Base-by-base conservation (phyloP, 2,888 invertebrate species). In the Drosophila affinis region DNA sequence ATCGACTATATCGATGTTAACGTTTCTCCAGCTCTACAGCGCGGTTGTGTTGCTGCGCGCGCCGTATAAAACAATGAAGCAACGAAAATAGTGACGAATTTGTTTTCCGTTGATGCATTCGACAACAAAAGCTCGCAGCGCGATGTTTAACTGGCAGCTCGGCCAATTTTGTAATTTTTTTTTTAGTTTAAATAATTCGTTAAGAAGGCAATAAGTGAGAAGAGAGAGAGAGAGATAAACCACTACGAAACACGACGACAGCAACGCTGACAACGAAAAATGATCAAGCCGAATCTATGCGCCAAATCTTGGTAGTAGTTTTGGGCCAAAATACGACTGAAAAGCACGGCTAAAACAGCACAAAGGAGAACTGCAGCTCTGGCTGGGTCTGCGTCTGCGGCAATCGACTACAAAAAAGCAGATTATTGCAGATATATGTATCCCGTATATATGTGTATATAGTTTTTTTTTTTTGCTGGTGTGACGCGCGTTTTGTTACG, bases 161-260 rank as follows among this genome's bases (percentile, higher is more conserved):
- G 60, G 44, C 54, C 51, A 60, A 61, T 55, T 67, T 61, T 56
- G 71, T 68, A 21, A 67, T 67, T 76, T 69, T 71, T 62, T 60
- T 71, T 73, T 69, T 77, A 52, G 58, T 81, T 75, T 69, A 72
- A 83, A 80, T 75, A 75, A 76, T 54, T 67, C 74, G 76, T 77
- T 79, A 78, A 77, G 64, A 62, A 63, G 71, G 59, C 54, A 46
- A 60, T 54, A 62, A 52, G 52, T 29, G 29, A 29, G 29, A 3
- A 21, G 21, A 21, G 7, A 9, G 29, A 9, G 29, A 29, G 27
- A 9, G 29, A 29, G 9, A 29, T 29, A 29, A 29, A 21, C 44
- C 62, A 44, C 60, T 17, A 60, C 60, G 62, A 62, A 62, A 14
- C 49, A 44, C 44, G 24, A 63, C 47, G 52, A 18, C 62, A 44